Evolutionary conservation across 92 coral and sea anemone species (phyloP).

Genomic region (Isaurus tuberculatus): DNA sequence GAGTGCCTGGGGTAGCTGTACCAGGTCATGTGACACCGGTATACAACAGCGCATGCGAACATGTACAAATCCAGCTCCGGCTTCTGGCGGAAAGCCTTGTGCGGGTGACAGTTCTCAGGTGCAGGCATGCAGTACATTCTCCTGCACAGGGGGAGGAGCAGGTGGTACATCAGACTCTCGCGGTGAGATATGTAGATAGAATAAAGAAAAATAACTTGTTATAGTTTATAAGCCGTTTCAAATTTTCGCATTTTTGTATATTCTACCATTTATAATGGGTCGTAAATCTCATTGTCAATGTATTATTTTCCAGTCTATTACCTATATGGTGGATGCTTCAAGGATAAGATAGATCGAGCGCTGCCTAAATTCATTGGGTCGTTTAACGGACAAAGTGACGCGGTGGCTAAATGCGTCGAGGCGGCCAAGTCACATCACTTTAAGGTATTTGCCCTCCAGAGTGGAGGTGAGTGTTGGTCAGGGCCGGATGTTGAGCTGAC

Average conservation of each 20-base stretch:
- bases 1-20: constrained; percentile 23
- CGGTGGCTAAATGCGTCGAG: constrained; percentile 20
- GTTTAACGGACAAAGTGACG: constrained; percentile 36
- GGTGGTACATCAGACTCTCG: constrained; percentile 14
- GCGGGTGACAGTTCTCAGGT: neutral
- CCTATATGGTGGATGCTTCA: constrained; percentile 22
- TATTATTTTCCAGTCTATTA: neutral
- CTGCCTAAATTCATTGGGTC: constrained; percentile 7
- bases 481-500: constrained; percentile 42
- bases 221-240: neutral
- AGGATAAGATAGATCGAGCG: neutral
- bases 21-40: constrained; percentile 24
- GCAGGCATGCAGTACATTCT: neutral
- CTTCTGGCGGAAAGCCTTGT: constrained; percentile 10
- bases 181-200: neutral
- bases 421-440: constrained; percentile 28
- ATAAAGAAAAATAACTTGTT: neutral
- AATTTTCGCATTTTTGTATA: neutral
- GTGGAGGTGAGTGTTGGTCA: constrained; percentile 62
- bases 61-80: constrained; percentile 31
- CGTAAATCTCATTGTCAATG: too few species aligned
- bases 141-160: constrained; percentile 6
- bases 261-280: too few species aligned
- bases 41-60: constrained; percentile 14
- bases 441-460: constrained; percentile 31